A percentile compares a stretch with the other conserved stretches of the same genome.
These are phyloP conservation scores for Cisticola juncidis DNA, from an alignment of 2,113 vertebrate species.

Conservation along the genomic window DNA sequence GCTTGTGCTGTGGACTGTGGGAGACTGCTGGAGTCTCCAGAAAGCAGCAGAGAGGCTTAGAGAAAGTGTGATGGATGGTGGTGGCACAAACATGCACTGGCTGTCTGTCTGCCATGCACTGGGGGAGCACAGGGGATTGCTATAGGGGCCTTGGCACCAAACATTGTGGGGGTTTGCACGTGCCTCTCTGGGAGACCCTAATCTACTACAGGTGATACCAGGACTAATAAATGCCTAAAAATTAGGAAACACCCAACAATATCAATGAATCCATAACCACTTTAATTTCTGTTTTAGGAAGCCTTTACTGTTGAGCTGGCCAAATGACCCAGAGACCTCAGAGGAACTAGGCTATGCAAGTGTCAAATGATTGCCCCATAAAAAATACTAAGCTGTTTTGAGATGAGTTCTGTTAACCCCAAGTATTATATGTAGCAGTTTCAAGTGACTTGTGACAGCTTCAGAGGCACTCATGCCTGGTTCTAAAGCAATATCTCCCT, in stretches of 20 bases:
- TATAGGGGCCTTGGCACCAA: neutral
- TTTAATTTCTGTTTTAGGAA: neutral
- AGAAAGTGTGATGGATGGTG: neutral
- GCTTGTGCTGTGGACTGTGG: neutral
- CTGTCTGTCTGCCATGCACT: neutral
- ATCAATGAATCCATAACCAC: neutral
- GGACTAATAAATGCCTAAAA: neutral
- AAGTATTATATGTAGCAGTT: neutral
- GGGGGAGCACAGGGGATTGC: neutral
- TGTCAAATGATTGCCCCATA: neutral
- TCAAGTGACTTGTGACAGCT: neutral
- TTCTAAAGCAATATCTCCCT: neutral
- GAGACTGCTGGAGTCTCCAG: neutral
- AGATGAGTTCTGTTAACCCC: neutral
- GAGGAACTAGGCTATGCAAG: neutral
- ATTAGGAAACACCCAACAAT: neutral
- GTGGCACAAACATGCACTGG: neutral
- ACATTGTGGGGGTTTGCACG: neutral
- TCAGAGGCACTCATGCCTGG: neutral
- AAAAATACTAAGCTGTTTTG: neutral
- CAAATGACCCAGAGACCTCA: neutral
- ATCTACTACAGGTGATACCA: neutral
- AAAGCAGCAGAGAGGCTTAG: neutral
- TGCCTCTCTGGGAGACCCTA: neutral
- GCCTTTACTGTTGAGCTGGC: neutral